A percentile compares a stretch with the other conserved stretches of the same genome.
These are phyloP conservation scores for Idaea straminata DNA, from an alignment of 2,888 invertebrate genomes.

Conservation along the genomic window DNA sequence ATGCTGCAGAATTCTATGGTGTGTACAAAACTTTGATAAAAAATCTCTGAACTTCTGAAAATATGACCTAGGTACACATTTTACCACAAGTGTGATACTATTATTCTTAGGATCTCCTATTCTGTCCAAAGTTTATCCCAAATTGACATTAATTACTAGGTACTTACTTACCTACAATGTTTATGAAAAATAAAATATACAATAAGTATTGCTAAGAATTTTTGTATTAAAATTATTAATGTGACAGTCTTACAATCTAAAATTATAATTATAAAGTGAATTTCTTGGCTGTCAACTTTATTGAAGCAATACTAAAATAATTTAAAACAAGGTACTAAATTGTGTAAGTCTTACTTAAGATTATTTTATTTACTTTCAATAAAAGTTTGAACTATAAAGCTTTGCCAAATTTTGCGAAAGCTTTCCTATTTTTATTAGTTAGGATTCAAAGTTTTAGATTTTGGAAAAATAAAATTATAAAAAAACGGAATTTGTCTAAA, in stretches of 20 bases:
- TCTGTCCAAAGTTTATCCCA: constrained; percentile 18
- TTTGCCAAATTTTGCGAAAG: no score
- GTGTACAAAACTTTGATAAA: no score
- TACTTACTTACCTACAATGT: no score
- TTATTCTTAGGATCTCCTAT: constrained; percentile 14
- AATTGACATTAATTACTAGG: no score
- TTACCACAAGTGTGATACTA: constrained; percentile 17
- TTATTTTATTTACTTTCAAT: background rate
- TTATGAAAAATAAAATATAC: no score
- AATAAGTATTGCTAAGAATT: background rate
- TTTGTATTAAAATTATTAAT: background rate
- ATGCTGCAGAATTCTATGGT: no score
- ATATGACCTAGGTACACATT: no score
- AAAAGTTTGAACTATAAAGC: background rate
- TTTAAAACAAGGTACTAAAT: background rate
- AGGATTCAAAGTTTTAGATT: no score
- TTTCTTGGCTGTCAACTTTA: background rate
- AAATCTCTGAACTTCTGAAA: no score
- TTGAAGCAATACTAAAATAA: background rate
- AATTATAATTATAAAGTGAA: background rate
- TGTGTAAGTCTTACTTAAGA: background rate
- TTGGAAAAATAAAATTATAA: no score
- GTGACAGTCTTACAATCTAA: background rate
- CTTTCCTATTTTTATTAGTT: no score
- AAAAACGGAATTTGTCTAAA: no score